Conservation (phyloP, 1,140 invertebrate species). For the Drosophila paulistorum region DNA sequence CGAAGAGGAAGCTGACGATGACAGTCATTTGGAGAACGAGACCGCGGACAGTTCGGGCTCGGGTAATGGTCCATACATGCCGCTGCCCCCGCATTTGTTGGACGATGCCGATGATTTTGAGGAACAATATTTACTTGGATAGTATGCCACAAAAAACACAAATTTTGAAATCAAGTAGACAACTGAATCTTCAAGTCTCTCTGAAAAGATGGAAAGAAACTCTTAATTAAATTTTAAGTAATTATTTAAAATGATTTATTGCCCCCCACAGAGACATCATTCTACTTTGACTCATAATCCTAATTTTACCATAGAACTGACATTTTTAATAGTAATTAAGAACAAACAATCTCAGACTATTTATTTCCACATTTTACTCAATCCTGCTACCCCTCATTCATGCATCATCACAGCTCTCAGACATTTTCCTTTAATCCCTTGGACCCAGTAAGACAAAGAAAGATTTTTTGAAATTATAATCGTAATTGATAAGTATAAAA, state of each 20-base stretch:
- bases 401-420: neutral
- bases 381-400: neutral
- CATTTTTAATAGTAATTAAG: constrained; percentile 20
- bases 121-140: constrained; percentile 69
- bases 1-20: constrained; percentile 41
- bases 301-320: constrained; percentile 11
- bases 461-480: constrained; percentile 31
- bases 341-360: constrained; percentile 34
- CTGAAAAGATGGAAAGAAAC: constrained; percentile 5
- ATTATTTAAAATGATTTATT: constrained; percentile 22
- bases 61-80: constrained; percentile 56
- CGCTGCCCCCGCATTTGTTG: constrained; percentile 63
- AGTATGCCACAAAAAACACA: constrained; percentile 16
- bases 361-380: constrained; percentile 31
- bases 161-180: constrained; percentile 31
- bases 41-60: neutral
- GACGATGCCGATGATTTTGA: constrained; percentile 60
- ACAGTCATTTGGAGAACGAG: constrained; percentile 15
- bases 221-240: constrained; percentile 18
- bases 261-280: constrained; percentile 1
- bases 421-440: no score
- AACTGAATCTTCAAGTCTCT: constrained; percentile 26
- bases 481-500: constrained; percentile 15
- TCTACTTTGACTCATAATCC: constrained; percentile 6
- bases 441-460: constrained; percentile 2